Conservation (phyloP, 2,797 vertebrate genomes). For the Luscinia luscinia region DNA sequence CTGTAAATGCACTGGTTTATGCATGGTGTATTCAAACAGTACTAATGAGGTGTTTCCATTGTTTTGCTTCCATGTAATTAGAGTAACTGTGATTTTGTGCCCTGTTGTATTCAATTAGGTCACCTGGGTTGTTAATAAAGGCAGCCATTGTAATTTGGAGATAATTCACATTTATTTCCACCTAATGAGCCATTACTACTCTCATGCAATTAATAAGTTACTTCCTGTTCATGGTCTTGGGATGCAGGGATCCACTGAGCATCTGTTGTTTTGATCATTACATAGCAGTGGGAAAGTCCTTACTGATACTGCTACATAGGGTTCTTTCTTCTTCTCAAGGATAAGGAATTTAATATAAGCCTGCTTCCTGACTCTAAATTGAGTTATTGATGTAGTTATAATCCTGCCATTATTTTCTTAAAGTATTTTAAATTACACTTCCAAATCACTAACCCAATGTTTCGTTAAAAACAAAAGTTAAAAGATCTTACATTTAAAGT, state of each 20-base stretch:
- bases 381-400: background rate
- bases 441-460: background rate
- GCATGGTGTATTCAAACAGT: background rate
- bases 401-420: background rate
- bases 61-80: slow-evolving; percentile 37
- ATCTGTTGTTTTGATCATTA: slow-evolving; percentile 29
- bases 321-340: background rate
- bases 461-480: background rate
- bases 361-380: background rate
- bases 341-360: background rate
- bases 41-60: slow-evolving; percentile 34
- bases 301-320: background rate
- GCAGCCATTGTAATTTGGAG: slow-evolving; percentile 34
- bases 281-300: slow-evolving; percentile 21
- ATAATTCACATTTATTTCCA: slow-evolving; percentile 53
- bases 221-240: slow-evolving; percentile 34
- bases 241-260: slow-evolving; percentile 14
- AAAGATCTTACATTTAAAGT: background rate
- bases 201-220: slow-evolving; percentile 35
- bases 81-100: background rate
- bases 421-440: background rate
- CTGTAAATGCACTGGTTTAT: background rate
- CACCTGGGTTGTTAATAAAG: slow-evolving; percentile 46
- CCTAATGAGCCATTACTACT: slow-evolving; percentile 42
- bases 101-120: slow-evolving; percentile 30